Evolutionary conservation across 2,797 vertebrate genomes (phyloP), one percentile per base, ranked within the genome.

Genomic region (Loriculus beryllinus): DNA sequence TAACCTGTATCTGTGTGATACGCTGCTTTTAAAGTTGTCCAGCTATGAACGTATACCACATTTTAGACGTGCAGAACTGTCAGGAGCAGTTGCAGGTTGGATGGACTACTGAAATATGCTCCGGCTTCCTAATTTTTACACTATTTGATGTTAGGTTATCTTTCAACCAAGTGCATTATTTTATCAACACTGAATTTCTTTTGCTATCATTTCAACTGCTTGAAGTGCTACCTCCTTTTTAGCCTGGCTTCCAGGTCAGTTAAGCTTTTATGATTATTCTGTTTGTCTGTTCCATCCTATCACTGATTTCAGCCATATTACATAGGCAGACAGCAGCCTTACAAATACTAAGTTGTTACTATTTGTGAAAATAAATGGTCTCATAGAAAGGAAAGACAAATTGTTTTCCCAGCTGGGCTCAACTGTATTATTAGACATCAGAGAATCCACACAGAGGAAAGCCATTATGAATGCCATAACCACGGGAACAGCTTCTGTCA

Each of bases 401-500:
- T 54, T 45, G 6, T 86, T 89, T 91, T 81, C 76, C 84, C 45
- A 80, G 33, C 68, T 80, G 48, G 28, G 21, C 47, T 80, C 37
- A 52, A 21, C 75, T 77, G 29, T 74, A 37, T 91, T 76, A 75
- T 85, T 57, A 25, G 5, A 78, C 76, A 83, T 82, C 79, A 93
- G 82, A 89, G 57, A 80, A 80, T 92, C 79, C 72, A 87, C 69
- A 1, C 23, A 68, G 86, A 81, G 29, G 28, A 80, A 89, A 78
- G 45, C 26, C 23, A 28, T 89, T 95, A 67, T 1, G 52, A 91
- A 39, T 51, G 42, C 78, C 0, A 3, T 45, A 70, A 80, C 84
- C 92, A 89, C 89, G 87, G 75, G 54, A 80, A 52, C 56, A 74
- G 48, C 82, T 85, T 80, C 71, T 77, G 3, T 82, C 79, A 86